Evolutionary conservation across 2,113 vertebrate species (phyloP), one percentile per base, ranked within the genome.

Genomic region (Nibea coibor): DNA sequence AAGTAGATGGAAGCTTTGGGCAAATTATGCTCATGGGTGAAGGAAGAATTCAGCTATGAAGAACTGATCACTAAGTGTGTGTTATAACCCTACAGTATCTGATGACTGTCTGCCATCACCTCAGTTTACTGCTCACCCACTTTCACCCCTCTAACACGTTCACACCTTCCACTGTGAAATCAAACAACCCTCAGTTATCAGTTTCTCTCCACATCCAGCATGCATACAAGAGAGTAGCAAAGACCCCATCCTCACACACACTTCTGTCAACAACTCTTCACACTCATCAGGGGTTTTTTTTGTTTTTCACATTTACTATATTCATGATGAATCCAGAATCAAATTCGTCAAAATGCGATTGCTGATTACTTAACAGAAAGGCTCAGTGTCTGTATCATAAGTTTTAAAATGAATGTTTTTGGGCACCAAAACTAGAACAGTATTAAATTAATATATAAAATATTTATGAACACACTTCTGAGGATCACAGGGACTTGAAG

Each of bases 201-300:
- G 11, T 26, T 62, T 62, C 62, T 65, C 16, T 45, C 10, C 15
- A 31, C 20, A 43, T 61, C 19, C 31, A 12, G 26, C 19, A 53
- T 6, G n/a, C 31, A 28, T 50, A 48, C 54, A 72, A n/a, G 4
- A 66, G 43, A 1, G 0, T 0, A 64, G 20, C 14, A 42, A 64
- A 66, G 24, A 62, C 58, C 3, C 15, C 58, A 59, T 61, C 56
- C 75, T 73, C 12, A 39, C 56, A 43, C 31, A 43, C 19, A 61
- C 45, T 78, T 83, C 74, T 4, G 15, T 59, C 61, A 72, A 61
- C 63, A 53, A 50, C 64, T 59, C 31, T 47, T 62, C 58, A 78
- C 76, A 72, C 39, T 50, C 35, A 43, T 70, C 57, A 24, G 31
- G 17, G 31, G 11, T 31, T 16, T 31, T 26, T 45, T 42, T 26